A percentile compares a stretch with the other conserved stretches of the same genome.
Evolutionary conservation across 2,888 invertebrate genomes (phyloP).

Genomic region (Drosophila merina): DNA sequence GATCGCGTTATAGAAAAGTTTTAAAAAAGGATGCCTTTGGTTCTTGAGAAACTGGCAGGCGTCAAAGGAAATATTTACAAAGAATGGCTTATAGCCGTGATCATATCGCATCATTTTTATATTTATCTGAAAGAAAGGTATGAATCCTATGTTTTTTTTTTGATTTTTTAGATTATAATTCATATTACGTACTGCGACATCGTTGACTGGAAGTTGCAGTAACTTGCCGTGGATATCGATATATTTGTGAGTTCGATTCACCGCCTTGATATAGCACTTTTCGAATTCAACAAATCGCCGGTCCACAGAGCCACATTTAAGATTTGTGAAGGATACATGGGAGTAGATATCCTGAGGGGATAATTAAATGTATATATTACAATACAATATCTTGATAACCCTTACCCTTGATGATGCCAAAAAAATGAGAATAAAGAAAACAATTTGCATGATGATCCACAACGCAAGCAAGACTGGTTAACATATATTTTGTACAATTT

Average conservation of each 20-base stretch:
- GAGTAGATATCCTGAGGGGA: conserved; percentile 1
- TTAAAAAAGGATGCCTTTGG: conserved; percentile 13
- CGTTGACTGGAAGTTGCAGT: conserved; percentile 5
- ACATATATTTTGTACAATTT: not conserved
- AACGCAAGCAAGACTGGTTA: not conserved
- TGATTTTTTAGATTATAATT: no score
- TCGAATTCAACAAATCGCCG: not conserved
- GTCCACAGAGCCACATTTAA: conserved; percentile 25
- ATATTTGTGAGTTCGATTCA: conserved; percentile 49
- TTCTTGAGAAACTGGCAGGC: conserved; percentile 34
- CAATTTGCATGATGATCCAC: not conserved
- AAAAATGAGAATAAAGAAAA: not conserved
- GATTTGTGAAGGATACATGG: conserved; percentile 34
- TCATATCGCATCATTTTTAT: conserved; percentile 36
- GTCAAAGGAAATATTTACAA: conserved; percentile 30
- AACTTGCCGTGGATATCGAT: conserved; percentile 12
- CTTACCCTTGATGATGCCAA: conserved; percentile 5
- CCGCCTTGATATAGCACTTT: conserved; percentile 38
- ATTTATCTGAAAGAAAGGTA: not conserved
- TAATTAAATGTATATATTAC: not conserved
- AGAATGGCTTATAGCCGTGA: conserved; percentile 44
- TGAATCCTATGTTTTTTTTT: not conserved
- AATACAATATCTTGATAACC: not conserved
- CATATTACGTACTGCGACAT: conserved; percentile 29
- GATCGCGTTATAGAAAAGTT: conserved; percentile 10